Evolutionary conservation across 1,140 invertebrate species (phyloP).

Genomic region (Meloidogyne floridensis): DNA sequence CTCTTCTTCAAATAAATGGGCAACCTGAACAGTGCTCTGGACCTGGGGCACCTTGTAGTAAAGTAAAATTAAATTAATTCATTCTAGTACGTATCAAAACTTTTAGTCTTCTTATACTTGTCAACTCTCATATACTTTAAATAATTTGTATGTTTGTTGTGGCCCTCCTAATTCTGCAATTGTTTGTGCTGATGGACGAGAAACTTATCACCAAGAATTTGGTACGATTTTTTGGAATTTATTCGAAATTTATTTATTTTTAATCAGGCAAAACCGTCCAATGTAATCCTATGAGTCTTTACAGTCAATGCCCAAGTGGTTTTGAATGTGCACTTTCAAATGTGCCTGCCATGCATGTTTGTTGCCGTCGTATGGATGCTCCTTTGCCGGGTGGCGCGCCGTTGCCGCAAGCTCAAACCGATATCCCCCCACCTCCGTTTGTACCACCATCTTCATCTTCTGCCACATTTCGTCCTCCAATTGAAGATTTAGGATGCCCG

Average conservation of each 20-base stretch:
- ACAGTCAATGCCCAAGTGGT: constrained; percentile 39
- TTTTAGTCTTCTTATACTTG: constrained; percentile 47
- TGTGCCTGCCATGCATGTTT: constrained; percentile 38
- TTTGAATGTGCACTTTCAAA: constrained; percentile 48
- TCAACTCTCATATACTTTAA: constrained; percentile 45
- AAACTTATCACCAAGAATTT: constrained; percentile 51
- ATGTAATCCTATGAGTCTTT: constrained; percentile 40
- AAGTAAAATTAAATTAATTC: constrained; percentile 26
- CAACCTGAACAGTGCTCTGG: constrained; percentile 44
- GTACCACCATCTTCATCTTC: constrained; percentile 11
- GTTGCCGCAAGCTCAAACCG: constrained; percentile 24
- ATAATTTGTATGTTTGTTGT: constrained; percentile 46
- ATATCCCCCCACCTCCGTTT: constrained; percentile 6
- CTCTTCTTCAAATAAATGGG: constrained; percentile 40
- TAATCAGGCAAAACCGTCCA: constrained; percentile 42
- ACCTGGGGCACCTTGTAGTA: constrained; percentile 44
- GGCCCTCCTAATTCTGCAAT: constrained; percentile 28
- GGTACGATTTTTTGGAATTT: constrained; percentile 27
- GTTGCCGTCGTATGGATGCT: constrained; percentile 27
- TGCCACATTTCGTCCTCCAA: constrained; percentile 47
- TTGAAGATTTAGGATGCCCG: constrained; percentile 44
- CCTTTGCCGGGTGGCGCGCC: constrained; percentile 23
- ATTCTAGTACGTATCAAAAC: background rate
- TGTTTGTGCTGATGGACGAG: constrained; percentile 49
- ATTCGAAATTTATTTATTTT: constrained; percentile 20